These are phyloP conservation scores for Cephus pulcher DNA, from an alignment of 2,888 invertebrate genomes.

Conservation along the genomic window DNA sequence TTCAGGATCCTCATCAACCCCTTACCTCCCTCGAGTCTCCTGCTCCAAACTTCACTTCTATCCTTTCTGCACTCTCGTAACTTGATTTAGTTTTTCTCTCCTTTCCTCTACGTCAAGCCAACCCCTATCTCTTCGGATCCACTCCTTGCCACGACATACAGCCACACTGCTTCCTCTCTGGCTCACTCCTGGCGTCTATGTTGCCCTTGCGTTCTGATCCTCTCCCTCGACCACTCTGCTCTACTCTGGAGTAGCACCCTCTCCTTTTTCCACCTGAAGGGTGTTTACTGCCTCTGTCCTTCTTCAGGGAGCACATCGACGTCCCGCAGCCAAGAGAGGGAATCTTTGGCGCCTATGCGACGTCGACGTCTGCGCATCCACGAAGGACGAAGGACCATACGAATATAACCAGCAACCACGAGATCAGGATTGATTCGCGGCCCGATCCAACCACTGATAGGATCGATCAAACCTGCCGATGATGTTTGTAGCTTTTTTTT, in stretches of 20 bases:
- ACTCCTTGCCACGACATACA: not conserved
- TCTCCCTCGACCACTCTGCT: not conserved
- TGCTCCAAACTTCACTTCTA: constrained; percentile 12
- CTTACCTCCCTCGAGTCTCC: constrained; percentile 1
- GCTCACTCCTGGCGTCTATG: not conserved
- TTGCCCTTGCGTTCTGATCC: not conserved
- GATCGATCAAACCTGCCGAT: constrained; percentile 3
- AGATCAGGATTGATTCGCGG: not conserved
- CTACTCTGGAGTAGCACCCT: not conserved
- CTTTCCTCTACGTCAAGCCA: not conserved
- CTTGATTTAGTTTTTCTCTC: not conserved
- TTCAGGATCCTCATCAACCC: not conserved
- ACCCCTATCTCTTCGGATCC: not conserved
- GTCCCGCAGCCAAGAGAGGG: constrained; percentile 20
- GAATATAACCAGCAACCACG: not conserved
- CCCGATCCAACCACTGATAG: not conserved
- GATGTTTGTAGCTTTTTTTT: constrained; percentile 1
- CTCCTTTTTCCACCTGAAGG: not conserved
- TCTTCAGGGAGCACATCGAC: constrained; percentile 17
- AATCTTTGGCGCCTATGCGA: constrained; percentile 36
- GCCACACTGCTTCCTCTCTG: not conserved
- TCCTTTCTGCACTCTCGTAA: not conserved
- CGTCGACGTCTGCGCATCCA: constrained; percentile 33
- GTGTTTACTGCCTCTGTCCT: not conserved
- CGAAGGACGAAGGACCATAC: constrained; percentile 16